phyloP scores from a whole-genome alignment of 2,797 vertebrate species.

The Natrix natrix region DNA sequence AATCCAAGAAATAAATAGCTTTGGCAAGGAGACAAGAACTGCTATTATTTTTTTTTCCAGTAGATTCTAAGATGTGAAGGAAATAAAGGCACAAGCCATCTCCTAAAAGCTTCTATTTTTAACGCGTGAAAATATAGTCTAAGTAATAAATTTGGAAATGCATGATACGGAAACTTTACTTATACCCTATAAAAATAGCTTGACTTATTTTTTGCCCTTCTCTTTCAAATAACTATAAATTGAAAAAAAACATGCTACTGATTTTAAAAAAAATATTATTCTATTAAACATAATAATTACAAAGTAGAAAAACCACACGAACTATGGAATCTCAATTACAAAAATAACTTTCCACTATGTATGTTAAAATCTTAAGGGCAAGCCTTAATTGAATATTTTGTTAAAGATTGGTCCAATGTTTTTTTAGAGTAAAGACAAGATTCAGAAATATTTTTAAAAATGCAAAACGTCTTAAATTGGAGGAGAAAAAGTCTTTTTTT shows the following conservation, averaged over 20 bases:
- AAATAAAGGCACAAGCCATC: background rate
- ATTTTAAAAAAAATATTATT: background rate
- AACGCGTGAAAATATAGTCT: background rate
- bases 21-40: background rate
- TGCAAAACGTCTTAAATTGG: background rate
- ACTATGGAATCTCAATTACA: background rate
- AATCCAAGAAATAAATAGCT: slow-evolving; percentile 8
- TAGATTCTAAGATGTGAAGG: background rate
- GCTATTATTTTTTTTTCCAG: background rate
- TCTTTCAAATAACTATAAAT: background rate
- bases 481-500: background rate
- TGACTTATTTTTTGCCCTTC: background rate
- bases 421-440: background rate
- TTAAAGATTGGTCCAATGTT: background rate
- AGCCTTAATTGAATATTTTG: background rate
- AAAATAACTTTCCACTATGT: background rate
- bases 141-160: background rate
- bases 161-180: background rate
- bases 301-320: background rate
- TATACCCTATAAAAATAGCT: background rate
- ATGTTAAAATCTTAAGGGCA: background rate
- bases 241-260: background rate
- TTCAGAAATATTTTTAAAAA: background rate
- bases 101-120: background rate
- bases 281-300: background rate